These are phyloP conservation scores for Thera britannica DNA, from an alignment of 2,888 invertebrate species.

Conservation along the genomic window DNA sequence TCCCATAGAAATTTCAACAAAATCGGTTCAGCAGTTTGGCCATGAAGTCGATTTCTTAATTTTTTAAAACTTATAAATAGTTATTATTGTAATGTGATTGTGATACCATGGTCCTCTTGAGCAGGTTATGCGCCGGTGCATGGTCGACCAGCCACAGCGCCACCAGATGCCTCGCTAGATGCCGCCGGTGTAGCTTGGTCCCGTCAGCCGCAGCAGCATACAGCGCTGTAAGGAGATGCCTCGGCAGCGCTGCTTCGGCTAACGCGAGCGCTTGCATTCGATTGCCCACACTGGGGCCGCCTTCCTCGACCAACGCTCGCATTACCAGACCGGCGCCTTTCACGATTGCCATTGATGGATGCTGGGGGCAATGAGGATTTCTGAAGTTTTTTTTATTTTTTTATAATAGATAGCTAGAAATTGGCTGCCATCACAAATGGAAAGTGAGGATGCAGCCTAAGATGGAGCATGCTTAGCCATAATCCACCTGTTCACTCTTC, in stretches of 20 bases:
- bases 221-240: slow-evolving; percentile 95
- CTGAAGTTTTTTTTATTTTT: too few relatives aligned
- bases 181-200: slow-evolving; percentile 92
- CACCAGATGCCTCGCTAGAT: slow-evolving; percentile 95
- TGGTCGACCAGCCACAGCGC: slow-evolving; percentile 98
- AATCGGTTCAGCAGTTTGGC: too few relatives aligned
- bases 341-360: slow-evolving; percentile 98
- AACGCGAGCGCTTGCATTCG: slow-evolving; percentile 98
- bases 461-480: too few relatives aligned
- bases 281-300: slow-evolving; percentile 94
- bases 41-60: too few relatives aligned
- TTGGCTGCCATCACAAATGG: too few relatives aligned
- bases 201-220: slow-evolving; percentile 88
- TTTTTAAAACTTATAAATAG: too few relatives aligned
- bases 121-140: slow-evolving; percentile 93
- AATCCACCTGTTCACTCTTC: too few relatives aligned
- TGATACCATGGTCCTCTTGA: slow-evolving; percentile 96
- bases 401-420: too few relatives aligned
- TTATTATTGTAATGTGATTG: too few relatives aligned
- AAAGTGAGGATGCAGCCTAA: too few relatives aligned
- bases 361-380: slow-evolving; percentile 77
- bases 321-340: slow-evolving; percentile 99
- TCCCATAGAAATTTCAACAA: too few relatives aligned
- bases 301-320: slow-evolving; percentile 99
- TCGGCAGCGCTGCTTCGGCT: slow-evolving; percentile 97